Evolutionary conservation across 2,888 invertebrate species (phyloP).

Genomic region (Drosophila trichaetosa): DNA sequence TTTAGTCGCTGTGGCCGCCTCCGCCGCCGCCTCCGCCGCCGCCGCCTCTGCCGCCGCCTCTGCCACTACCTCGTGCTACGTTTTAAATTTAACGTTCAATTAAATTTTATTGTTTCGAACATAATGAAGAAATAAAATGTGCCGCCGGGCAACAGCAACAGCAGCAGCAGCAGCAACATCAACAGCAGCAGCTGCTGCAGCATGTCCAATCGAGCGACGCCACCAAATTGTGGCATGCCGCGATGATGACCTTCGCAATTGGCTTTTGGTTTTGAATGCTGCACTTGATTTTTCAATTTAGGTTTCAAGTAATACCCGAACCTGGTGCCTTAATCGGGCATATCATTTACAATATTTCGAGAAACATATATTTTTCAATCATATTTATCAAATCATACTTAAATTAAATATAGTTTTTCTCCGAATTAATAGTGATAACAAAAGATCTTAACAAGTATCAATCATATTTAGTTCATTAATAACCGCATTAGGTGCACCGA

Average conservation of each 20-base stretch:
- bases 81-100: slow-evolving; percentile 74
- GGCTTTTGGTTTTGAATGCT: slow-evolving; percentile 39
- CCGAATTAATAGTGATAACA: background rate
- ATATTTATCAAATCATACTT: background rate
- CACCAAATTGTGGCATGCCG: slow-evolving; percentile 55
- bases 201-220: slow-evolving; percentile 45
- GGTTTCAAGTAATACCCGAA: slow-evolving; percentile 27
- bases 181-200: slow-evolving; percentile 23
- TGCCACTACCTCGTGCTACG: slow-evolving; percentile 60
- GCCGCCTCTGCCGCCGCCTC: slow-evolving; percentile 5
- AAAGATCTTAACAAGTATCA: background rate
- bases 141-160: slow-evolving; percentile 52
- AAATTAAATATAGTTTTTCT: background rate
- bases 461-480: background rate
- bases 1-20: slow-evolving; percentile 34
- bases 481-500: background rate
- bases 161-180: slow-evolving; percentile 12
- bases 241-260: slow-evolving; percentile 54
- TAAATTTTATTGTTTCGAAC: slow-evolving; percentile 72
- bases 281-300: slow-evolving; percentile 63
- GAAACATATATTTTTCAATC: background rate
- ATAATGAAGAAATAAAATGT: slow-evolving; percentile 72
- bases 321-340: background rate
- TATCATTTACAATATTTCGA: background rate
- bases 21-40: slow-evolving; percentile 7